A percentile compares a stretch with the other conserved stretches of the same genome.
phyloP scores from a whole-genome alignment of 1,140 invertebrate genomes.

The Solen grandis region DNA sequence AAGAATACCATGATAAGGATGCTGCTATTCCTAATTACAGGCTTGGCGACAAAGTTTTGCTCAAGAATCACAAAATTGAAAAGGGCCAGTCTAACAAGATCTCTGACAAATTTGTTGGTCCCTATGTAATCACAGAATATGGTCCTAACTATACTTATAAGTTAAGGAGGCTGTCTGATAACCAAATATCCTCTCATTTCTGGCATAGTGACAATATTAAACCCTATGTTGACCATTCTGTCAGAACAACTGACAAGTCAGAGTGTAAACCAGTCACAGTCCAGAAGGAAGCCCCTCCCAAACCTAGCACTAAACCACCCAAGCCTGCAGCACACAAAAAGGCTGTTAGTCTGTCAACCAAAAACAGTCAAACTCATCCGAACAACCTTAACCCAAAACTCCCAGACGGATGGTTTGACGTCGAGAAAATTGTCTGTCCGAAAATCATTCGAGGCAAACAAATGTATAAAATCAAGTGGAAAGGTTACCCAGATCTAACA shows the following conservation, averaged over 20 bases:
- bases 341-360: background rate
- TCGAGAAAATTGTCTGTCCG: background rate
- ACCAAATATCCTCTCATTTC: background rate
- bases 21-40: constrained; percentile 7
- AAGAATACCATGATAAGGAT: background rate
- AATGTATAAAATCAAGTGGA: constrained; percentile 5
- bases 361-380: background rate
- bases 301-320: background rate
- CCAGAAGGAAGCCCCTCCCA: background rate
- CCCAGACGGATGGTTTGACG: constrained; percentile 11
- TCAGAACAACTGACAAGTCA: background rate
- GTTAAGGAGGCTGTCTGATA: background rate
- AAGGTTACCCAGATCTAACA: background rate
- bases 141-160: background rate
- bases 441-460: constrained; percentile 6
- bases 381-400: background rate
- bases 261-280: background rate
- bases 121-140: background rate
- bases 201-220: constrained; percentile 5
- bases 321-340: background rate
- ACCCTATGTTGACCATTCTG: background rate
- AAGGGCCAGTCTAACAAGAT: background rate
- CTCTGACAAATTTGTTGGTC: background rate
- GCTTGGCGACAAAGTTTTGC: no score
- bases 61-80: background rate